These are phyloP conservation scores for Drosophila albomicans DNA, from an alignment of 1,140 invertebrate genomes.

Conservation along the genomic window DNA sequence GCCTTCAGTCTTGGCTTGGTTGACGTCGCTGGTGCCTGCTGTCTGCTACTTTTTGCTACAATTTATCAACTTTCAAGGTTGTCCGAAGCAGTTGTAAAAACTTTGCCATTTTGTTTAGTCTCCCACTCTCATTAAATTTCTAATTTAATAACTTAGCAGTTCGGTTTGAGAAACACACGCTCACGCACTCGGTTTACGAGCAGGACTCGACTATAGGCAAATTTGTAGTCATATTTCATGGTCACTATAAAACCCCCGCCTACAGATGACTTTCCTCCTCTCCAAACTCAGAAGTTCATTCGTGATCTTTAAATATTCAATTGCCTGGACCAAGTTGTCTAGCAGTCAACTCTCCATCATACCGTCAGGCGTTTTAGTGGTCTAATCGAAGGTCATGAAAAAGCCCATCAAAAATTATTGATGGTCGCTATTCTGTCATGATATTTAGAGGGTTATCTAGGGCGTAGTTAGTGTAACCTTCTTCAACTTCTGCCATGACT, in stretches of 20 bases:
- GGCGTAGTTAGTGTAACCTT: slow-evolving; percentile 1
- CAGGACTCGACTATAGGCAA: slow-evolving; percentile 21
- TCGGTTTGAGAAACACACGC: slow-evolving; percentile 17
- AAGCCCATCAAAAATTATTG: slow-evolving; percentile 65
- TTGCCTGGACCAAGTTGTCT: slow-evolving; percentile 25
- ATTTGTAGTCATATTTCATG: slow-evolving; percentile 54
- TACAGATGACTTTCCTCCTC: slow-evolving; percentile 1
- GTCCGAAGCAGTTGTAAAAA: slow-evolving; percentile 68
- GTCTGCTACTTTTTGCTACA: slow-evolving; percentile 70
- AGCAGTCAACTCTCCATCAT: background rate
- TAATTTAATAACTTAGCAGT: slow-evolving; percentile 77
- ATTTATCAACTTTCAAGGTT: slow-evolving; percentile 79
- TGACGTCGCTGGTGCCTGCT: slow-evolving; percentile 8
- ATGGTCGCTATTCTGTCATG: slow-evolving; percentile 42
- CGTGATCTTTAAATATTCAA: slow-evolving; percentile 69
- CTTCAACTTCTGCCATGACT: background rate
- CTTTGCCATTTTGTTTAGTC: slow-evolving; percentile 61
- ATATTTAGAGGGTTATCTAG: background rate
- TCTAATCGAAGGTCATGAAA: slow-evolving; percentile 54
- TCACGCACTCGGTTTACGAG: background rate
- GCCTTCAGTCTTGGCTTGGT: slow-evolving; percentile 3
- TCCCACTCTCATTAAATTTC: slow-evolving; percentile 67
- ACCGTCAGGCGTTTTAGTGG: slow-evolving; percentile 43
- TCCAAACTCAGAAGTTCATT: slow-evolving; percentile 2
- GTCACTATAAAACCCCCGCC: slow-evolving; percentile 47